Evolutionary conservation across 1,140 invertebrate genomes (phyloP).

Genomic region (Phymastichus coffea): DNA sequence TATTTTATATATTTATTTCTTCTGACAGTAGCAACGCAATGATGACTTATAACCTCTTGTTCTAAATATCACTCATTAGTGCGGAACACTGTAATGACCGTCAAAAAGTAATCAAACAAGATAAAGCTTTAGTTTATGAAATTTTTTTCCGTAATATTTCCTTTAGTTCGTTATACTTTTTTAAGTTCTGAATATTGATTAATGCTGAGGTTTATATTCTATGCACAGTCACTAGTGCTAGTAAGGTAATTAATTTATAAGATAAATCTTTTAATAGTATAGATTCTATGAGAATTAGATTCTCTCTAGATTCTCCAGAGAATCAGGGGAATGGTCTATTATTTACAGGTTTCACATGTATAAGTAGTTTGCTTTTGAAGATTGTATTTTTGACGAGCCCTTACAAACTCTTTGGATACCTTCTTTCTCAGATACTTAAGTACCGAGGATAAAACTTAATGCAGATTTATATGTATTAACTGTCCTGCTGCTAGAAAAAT

Average conservation of each 20-base stretch:
- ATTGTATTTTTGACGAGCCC: constrained; percentile 9
- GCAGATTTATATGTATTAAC: constrained; percentile 36
- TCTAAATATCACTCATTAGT: no score
- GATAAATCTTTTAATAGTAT: constrained; percentile 11
- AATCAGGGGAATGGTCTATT: constrained; percentile 12
- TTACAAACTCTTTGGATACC: constrained; percentile 29
- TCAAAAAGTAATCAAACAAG: no score
- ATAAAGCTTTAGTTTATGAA: no score
- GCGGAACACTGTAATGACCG: no score
- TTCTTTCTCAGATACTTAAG: constrained; percentile 3
- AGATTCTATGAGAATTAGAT: no score
- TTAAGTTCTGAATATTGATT: constrained; percentile 27
- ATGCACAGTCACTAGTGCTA: constrained; percentile 24
- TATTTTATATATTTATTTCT: no score
- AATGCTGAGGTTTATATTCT: constrained; percentile 24
- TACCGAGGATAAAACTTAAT: constrained; percentile 28
- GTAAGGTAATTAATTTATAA: constrained; percentile 17
- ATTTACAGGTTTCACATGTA: constrained; percentile 27
- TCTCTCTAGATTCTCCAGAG: neutral
- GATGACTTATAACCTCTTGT: no score
- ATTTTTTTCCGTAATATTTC: no score
- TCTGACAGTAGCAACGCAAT: no score
- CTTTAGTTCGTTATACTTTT: no score
- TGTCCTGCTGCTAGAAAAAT: constrained; percentile 7
- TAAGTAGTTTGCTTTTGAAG: constrained; percentile 27